phyloP scores from a whole-genome alignment of 2,113 vertebrate genomes.

The Dendrocopos noguchii region DNA sequence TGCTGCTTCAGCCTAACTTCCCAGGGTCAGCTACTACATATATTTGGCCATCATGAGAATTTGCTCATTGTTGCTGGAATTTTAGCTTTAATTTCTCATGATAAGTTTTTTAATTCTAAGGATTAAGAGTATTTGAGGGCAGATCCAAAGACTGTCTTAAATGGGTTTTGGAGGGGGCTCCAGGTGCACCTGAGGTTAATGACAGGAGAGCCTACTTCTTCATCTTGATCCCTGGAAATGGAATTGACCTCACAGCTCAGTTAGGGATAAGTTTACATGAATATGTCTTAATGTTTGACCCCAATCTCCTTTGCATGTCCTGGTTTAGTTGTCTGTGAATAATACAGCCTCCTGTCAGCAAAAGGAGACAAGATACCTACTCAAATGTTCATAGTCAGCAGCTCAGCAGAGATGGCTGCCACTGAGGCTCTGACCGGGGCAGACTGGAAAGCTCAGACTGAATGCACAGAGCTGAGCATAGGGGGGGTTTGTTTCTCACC shows the following conservation, averaged over 20 bases:
- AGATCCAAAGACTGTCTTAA: constrained; percentile 4
- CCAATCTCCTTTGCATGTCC: neutral
- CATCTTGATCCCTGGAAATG: constrained; percentile 35
- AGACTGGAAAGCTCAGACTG: neutral
- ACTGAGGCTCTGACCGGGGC: neutral
- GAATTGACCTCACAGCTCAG: constrained; percentile 9
- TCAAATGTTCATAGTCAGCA: neutral
- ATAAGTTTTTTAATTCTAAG: neutral
- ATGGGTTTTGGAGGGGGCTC: neutral
- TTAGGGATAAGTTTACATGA: constrained; percentile 19
- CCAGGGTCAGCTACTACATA: neutral
- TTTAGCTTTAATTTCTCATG: constrained; percentile 38
- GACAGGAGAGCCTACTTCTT: neutral
- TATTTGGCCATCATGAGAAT: neutral
- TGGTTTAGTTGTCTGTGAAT: neutral
- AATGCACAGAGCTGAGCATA: neutral
- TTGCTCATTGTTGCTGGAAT: constrained; percentile 16
- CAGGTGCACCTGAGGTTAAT: neutral
- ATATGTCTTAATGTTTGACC: neutral
- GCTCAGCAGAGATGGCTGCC: neutral
- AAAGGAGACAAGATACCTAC: neutral
- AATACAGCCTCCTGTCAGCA: neutral
- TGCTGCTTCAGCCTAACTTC: neutral
- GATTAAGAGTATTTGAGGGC: constrained; percentile 3
- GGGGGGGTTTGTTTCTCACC: neutral